phyloP scores from a whole-genome alignment of 2,113 vertebrate species.

The Ptyas mucosa region DNA sequence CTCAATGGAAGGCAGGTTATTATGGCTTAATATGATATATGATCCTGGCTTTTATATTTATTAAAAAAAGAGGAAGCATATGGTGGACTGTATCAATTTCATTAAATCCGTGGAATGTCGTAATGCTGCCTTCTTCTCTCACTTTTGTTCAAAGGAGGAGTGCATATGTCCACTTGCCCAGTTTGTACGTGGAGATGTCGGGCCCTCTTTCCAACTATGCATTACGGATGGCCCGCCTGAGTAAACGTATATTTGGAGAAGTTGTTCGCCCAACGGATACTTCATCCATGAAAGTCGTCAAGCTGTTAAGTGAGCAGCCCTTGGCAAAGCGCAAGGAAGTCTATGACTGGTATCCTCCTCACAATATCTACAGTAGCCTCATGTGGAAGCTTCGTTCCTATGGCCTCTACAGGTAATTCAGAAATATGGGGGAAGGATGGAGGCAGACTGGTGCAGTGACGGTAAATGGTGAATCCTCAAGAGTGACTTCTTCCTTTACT shows the following conservation, averaged over 20 bases:
- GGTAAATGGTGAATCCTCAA: not conserved
- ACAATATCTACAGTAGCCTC: conserved; percentile 83
- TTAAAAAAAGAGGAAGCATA: not conserved
- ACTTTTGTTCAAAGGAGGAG: conserved; percentile 20
- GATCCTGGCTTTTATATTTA: not conserved
- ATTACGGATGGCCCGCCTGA: conserved; percentile 85
- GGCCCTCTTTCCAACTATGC: conserved; percentile 82
- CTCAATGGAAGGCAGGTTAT: not conserved
- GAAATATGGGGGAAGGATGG: accelerated
- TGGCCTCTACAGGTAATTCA: conserved; percentile 88
- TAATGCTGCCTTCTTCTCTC: not conserved
- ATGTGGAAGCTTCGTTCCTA: conserved; percentile 84
- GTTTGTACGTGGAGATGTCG: conserved; percentile 70
- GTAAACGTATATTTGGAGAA: conserved; percentile 88
- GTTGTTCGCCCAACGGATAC: conserved; percentile 82
- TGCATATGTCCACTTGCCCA: accelerated
- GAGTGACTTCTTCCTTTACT: not conserved
- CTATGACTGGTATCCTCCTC: conserved; percentile 90
- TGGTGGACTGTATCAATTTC: not conserved
- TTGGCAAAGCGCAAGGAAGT: conserved; percentile 82
- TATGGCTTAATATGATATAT: not conserved
- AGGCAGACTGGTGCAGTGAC: not conserved
- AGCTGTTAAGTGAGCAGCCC: conserved; percentile 86
- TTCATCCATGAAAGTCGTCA: conserved; percentile 90
- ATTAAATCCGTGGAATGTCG: accelerated